These are phyloP conservation scores for Thunnus thynnus DNA, from an alignment of 2,113 vertebrate genomes.

Conservation along the genomic window DNA sequence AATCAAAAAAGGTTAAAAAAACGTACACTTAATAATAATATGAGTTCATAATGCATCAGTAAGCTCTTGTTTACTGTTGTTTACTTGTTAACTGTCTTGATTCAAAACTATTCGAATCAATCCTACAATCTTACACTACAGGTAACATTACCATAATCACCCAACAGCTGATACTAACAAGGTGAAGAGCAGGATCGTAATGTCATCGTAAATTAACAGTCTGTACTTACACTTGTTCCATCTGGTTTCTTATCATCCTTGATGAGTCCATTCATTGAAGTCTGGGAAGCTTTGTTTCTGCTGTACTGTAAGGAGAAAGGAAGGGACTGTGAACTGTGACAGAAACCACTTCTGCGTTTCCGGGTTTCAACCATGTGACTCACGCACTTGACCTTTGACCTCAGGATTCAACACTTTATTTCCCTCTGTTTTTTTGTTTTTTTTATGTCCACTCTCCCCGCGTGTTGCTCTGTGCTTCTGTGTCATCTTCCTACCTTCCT, in stretches of 20 bases:
- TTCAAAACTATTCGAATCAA: not conserved
- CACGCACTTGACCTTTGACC: constrained; percentile 68
- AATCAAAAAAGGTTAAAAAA: not conserved
- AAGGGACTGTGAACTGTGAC: constrained; percentile 16
- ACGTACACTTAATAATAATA: not conserved
- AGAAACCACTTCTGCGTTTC: constrained; percentile 58
- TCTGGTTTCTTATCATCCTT: constrained; percentile 45
- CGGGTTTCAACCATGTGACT: constrained; percentile 75
- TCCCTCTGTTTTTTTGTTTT: not conserved
- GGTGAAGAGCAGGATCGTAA: not conserved
- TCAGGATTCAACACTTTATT: not conserved
- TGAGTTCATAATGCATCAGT: not conserved
- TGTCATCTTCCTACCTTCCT: not conserved
- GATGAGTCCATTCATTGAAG: not conserved
- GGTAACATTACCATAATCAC: not conserved
- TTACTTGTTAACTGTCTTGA: not conserved
- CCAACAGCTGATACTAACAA: not conserved
- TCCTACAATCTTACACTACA: not conserved
- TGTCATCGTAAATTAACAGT: not conserved
- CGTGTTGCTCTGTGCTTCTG: not conserved
- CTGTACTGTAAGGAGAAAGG: constrained; percentile 1
- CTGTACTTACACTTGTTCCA: constrained; percentile 67
- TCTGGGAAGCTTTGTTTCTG: constrained; percentile 12
- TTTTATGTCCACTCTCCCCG: not conserved
- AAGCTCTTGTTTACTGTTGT: constrained; percentile 1